Evolutionary conservation across 92 coral and sea anemone genomes (phyloP), one percentile per base, ranked within the genome.

Genomic region (Heliopora coerulea): DNA sequence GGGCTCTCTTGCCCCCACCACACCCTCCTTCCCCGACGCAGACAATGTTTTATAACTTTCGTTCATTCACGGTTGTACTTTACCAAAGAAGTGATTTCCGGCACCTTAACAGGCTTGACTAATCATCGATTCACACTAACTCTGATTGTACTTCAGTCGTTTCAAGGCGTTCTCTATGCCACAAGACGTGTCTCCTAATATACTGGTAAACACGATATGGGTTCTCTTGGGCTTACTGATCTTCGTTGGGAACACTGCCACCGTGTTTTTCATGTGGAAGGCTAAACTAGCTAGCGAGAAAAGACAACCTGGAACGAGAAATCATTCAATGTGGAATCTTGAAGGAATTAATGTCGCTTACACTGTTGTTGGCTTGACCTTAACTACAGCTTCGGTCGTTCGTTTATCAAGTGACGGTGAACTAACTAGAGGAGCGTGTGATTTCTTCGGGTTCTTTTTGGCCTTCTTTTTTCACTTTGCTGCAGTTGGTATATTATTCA

Each of bases 351-450:
- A 44, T n/a, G 7, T 67, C 39, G 74, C 74, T 27, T 67, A 44
- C 20, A 26, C 74, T 67, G 49, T 67, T 20, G 74, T 67, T 18
- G 74, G 74, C 0, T 17, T 67, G 35, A 67, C 24, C n/a, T 17
- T 67, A 48, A 25, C 26, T 44, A 13, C 48, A 46, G 48, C 41
- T 28, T 21, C 33, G 24, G 13, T 56, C 26, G 17, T 41, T 24
- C 37, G 18, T 25, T 66, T 66, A 29, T 54, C 74, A 48, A 44
- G 57, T 17, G 34, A 67, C 35, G 49, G 11, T 3, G 33, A 40
- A 23, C 23, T 48, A 8, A 44, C 74, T 1, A 37, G 54, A 29
- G 41, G 58, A 44, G 19, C 20, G 3, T 67, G 74, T 49, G 58
- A 20, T 41, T 25, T 67, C 26, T 20, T 67, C 8, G 56, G 39